Evolutionary conservation across 2,113 vertebrate genomes (phyloP).

Genomic region (Phylloscopus trochiloides): DNA sequence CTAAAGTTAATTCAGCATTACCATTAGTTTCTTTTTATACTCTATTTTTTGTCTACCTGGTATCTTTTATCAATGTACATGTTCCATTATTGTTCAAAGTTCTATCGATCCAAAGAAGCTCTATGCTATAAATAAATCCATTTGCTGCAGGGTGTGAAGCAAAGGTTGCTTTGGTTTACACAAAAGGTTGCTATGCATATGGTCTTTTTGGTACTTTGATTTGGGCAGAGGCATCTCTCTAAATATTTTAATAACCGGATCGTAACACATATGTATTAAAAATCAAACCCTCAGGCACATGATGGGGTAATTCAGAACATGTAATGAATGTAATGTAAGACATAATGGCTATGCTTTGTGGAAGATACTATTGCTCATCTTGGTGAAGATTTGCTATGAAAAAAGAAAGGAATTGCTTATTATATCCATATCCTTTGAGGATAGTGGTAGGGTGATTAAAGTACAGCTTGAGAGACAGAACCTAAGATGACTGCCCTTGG

Average conservation of each 20-base stretch:
- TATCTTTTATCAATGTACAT: neutral
- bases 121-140: neutral
- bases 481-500: accelerated
- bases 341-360: neutral
- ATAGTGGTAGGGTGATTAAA: neutral
- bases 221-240: neutral
- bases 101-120: neutral
- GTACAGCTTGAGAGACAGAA: neutral
- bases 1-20: neutral
- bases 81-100: neutral
- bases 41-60: neutral
- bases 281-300: neutral
- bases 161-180: neutral
- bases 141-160: neutral
- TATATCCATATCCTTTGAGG: neutral
- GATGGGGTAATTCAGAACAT: neutral
- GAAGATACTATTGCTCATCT: neutral
- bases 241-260: neutral
- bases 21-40: neutral
- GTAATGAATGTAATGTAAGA: neutral
- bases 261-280: neutral
- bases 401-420: neutral
- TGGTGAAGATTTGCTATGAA: neutral
- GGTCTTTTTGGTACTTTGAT: neutral
- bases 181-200: neutral